Evolutionary conservation across 2,113 vertebrate species (phyloP), one percentile per base, ranked within the genome.

Genomic region (Oceanodroma tethys): DNA sequence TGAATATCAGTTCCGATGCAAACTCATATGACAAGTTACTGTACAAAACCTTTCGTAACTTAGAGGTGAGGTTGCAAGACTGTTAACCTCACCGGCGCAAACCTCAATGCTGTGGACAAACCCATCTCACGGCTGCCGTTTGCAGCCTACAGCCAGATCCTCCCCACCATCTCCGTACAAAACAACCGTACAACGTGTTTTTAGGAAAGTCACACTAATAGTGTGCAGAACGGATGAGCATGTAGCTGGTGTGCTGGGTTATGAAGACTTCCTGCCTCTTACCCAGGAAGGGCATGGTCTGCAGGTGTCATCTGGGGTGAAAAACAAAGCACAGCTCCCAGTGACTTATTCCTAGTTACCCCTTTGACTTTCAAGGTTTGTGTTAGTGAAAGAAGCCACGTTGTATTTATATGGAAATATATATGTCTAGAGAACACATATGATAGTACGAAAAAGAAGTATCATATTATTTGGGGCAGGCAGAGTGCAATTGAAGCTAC

Each of bases 271-370:
- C 96, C 96, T 95, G 94, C 47, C 84, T 80, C 81, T 60, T 70
- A 95, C 93, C 59, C 93, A 96, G 96, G 93, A 97, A 95, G 95
- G 89, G 95, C 81, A 95, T 52, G 97, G 93, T 91, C 91, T 85
- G 94, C 93, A 95, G 91, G 86, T 96, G 91, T 82, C 86, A 45
- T 42, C 67, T 68, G 53, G 80, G 74, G 58, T 90, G 62, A 93
- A 93, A 90, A 96, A 91, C 88, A 85, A 82, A 85, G 20, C 58
- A n/a, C 86, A 89, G 50, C n/a, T 92, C 75, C 59, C 67, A 71
- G 1, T 42, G 23, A 73, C 58, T 68, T 95, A 59, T 40, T 92
- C 53, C 62, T 73, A 56, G 22, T 59, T 60, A 65, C 23, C 8
- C 0, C 42, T 93, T 88, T 40, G 58, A 19, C 63, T 95, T 95